Base-by-base conservation (phyloP, 2,888 invertebrate genomes). In the Gymnosoma rotundatum region DNA sequence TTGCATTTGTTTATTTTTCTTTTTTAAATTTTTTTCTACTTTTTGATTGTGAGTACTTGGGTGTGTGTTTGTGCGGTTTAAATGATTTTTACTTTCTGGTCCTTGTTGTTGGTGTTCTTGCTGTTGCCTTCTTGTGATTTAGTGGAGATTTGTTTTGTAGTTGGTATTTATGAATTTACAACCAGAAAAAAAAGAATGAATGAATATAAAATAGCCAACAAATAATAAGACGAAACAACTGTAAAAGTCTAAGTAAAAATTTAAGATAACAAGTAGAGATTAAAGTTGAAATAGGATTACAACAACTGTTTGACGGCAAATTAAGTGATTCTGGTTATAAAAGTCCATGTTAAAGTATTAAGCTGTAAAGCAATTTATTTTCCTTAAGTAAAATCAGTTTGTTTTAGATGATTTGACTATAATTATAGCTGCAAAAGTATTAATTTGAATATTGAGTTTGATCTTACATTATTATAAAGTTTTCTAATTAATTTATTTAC, bases 111-210 rank as follows among this genome's bases (percentile, higher is more conserved):
- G 45, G 16, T 60, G 25, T 25, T 78, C 12, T 25, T 76, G 63
- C 45, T 83, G 18, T 60, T 48, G 45, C 32, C 63, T 67, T 58
- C 20, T 73, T 76, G 67, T 73, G 61, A 61, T 83, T 54, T 83
- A 64, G 78, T 60, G 67, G 66, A 72, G 66, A 75, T 70, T 76
- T 82, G 78, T 45, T 61, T 45, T 70, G 61, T 69, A 64, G 69
- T 70, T 63, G 78, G 83, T 78, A 78, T 80, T 85, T 85, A 78
- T 80, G 79, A 76, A 69, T 83, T 78, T 80, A 78, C 61, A 82
- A 79, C 48, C 67, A 64, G 63, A 56, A 74, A 50, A 73, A 63
- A 60, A 73, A 73, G 38, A 63, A 61, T 32, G 66, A 70, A 72
- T 50, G 18, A 50, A 64, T 48, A 38, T 45, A 60, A 54, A 54